Evolutionary conservation across 2,797 vertebrate genomes (phyloP), one percentile per base, ranked within the genome.

Genomic region (Tolypeutes matacus): DNA sequence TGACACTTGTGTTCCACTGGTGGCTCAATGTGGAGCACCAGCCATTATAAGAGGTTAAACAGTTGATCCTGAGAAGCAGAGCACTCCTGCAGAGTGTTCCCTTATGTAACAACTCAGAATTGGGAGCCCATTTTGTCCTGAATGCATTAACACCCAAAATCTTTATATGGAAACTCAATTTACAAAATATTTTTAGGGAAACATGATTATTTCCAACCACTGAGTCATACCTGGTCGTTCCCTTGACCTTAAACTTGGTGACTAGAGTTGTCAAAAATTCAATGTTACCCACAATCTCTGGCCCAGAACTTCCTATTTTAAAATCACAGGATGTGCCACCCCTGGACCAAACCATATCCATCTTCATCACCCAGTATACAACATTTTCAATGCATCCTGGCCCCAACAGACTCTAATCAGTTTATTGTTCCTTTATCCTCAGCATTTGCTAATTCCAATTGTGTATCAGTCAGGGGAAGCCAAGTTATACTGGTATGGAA

Each of bases 201-300:
- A 80, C 29, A 72, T 78, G n/a, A 83, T 65, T 95, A 64, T 86
- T 96, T 95, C 73, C 53, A 93, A 51, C 23, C 23, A 46, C 1
- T 23, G 46, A 88, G 12, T 90, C 94, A 92, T 13, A 83, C 84
- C 53, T 97, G 94, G 67, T 95, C 93, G 82, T 78, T 82, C 27
- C 67, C 77, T 80, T 93, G 70, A 92, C 36, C 58, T 94, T 94
- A 87, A 88, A 69, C 20, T 36, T 86, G 27, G 20, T 87, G 51
- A 58, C 8, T 36, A 93, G 51, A 93, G 1, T 76, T 77, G 31
- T 94, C 72, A 75, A 67, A 46, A 92, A 85, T 90, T 56, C 39
- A 95, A 93, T 92, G 2, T 88, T 70, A 56, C 58, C 86, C 49
- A 36, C 25, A 78, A 9, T 95, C 77, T 96, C 86, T 94, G 86